Evolutionary conservation across 2,888 invertebrate genomes (phyloP).

Genomic region (Torymus aiolomorphi): DNA sequence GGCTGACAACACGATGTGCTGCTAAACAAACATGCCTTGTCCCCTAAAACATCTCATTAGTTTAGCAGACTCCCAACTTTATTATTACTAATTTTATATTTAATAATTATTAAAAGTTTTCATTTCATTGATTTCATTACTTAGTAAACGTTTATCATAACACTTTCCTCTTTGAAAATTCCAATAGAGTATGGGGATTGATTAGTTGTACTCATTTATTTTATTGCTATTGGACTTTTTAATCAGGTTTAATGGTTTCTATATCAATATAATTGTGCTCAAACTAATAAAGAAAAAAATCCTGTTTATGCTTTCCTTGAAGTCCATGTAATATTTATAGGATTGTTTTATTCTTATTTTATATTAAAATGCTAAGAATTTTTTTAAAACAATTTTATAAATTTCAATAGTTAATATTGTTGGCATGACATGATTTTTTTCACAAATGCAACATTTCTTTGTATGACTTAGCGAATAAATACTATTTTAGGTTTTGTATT

Average conservation of each 20-base stretch:
- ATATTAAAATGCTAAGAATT: no score
- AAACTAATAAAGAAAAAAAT: conserved; percentile 18
- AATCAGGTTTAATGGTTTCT: not conserved
- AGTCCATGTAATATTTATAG: no score
- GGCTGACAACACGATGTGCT: conserved; percentile 50
- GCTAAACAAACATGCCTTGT: conserved; percentile 24
- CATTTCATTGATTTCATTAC: not conserved
- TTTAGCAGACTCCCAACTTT: conserved; percentile 8
- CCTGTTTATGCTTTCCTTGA: conserved; percentile 15
- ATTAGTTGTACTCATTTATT: not conserved
- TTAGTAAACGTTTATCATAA: not conserved
- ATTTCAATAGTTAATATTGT: not conserved
- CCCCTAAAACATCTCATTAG: not conserved
- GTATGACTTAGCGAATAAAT: not conserved
- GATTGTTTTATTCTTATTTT: no score
- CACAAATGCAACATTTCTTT: not conserved
- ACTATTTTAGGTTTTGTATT: not conserved
- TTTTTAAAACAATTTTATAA: not conserved
- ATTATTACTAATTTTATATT: not conserved
- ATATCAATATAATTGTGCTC: not conserved
- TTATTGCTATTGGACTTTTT: not conserved
- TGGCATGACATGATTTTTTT: conserved; percentile 39
- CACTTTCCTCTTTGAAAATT: no score
- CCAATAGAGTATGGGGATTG: no score
- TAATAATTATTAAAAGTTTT: conserved; percentile 10